Base-by-base conservation (phyloP, 2,888 invertebrate genomes). In the Lamproptera curius region DNA sequence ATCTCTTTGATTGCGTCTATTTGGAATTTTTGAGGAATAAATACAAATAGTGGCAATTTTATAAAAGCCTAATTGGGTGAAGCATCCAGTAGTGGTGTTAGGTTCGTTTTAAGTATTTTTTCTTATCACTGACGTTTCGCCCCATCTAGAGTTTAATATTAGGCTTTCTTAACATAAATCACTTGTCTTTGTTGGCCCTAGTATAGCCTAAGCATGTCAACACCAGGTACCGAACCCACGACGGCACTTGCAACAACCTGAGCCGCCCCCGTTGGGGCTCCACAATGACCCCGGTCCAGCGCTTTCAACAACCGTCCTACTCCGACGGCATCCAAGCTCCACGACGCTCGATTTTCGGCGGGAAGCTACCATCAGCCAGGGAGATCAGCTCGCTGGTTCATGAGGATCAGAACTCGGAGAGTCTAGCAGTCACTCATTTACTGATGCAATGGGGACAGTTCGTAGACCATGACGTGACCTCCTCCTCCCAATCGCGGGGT, bases 401-500 rank as follows among this genome's bases (percentile, higher is more conserved):
- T 58, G 82, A 87, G 53, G 87, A 89, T 58, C 89, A 88, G 54
- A 91, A 92, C 59, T 89, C 89, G 0, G 93, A 93, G 55, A 89
- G 91, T 4, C 88, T 90, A 0, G 89, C 90, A 0, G 89, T 95
- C 6, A 95, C 95, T 0, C 91, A 94, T 57, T 91, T 95, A 90
- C 89, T 95, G 50, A 96, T 95, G 91, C 96, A 97, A 70, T 96
- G 96, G 95, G 97, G 97, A 0, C 97, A 97, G 76, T 93, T 97
- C 59, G 67, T 97, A 49, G 97, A 97, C 68, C 97, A 97, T 64
- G 97, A 97, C 69, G 81, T 97, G 55, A 95, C 94, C 33, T 92
- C 94, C 0, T 92, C 94, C 2, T 93, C 93, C 0, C 94, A 94
- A 62, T 92, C 93, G 1, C 87, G 91, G 59, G 93, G 94, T 5